A percentile compares a stretch with the other conserved stretches of the same genome.
Evolutionary conservation across 30 jellyfish, hydroid and myxozoan genomes (phyloP).

Genomic region (Aurelia aurita complex sp. Pacific): DNA sequence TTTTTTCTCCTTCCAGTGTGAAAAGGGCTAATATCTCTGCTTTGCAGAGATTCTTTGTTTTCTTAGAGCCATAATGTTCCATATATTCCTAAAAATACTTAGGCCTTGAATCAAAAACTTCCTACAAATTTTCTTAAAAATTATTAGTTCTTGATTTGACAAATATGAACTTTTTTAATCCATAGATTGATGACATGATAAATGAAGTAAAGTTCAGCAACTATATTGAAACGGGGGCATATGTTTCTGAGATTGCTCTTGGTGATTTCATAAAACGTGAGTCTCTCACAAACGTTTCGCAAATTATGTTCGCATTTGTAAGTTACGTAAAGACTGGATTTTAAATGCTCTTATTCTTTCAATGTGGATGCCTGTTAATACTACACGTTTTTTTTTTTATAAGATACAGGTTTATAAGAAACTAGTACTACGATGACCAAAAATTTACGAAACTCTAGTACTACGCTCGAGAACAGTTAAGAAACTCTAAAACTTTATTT

Average conservation of each 20-base stretch:
- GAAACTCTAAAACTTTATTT: too few relatives aligned
- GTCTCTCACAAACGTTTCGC: slow-evolving; percentile 4
- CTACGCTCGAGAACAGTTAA: too few relatives aligned
- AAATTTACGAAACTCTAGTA: too few relatives aligned
- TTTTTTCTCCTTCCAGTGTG: too few relatives aligned
- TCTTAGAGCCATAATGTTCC: background rate
- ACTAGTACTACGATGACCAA: too few relatives aligned
- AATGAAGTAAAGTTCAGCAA: slow-evolving; percentile 92
- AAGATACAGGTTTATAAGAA: too few relatives aligned
- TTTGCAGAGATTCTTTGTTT: background rate
- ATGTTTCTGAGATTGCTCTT: slow-evolving; percentile 78
- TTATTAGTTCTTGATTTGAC: background rate
- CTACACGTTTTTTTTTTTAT: too few relatives aligned
- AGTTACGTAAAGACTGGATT: too few relatives aligned
- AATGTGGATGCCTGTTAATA: too few relatives aligned
- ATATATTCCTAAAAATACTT: background rate
- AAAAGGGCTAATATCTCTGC: background rate
- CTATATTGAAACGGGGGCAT: slow-evolving; percentile 84
- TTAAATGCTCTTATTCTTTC: too few relatives aligned
- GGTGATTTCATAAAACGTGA: slow-evolving; percentile 86
- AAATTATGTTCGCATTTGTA: background rate
- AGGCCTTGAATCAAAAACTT: too few relatives aligned
- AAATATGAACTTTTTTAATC: background rate
- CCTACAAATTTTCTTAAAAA: too few relatives aligned
- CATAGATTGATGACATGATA: slow-evolving; percentile 90